phyloP scores from a whole-genome alignment of 1,140 invertebrate genomes.

The Drosophila parabipectinata region DNA sequence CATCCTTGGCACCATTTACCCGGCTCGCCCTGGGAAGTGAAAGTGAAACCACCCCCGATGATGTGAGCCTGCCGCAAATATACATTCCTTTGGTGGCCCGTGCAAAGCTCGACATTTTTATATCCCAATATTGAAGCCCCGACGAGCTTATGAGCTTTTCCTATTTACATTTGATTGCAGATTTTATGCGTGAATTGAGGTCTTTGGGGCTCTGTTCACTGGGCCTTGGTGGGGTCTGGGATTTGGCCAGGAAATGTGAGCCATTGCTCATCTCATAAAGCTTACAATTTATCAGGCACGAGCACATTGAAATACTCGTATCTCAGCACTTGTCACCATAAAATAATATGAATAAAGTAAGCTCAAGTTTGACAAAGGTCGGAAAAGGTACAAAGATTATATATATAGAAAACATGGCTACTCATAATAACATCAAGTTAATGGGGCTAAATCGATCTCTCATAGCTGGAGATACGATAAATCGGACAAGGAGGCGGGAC shows the following conservation, averaged over 20 bases:
- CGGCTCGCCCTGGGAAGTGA: neutral
- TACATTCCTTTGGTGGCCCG: slow-evolving; percentile 30
- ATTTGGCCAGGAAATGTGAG: slow-evolving; percentile 37
- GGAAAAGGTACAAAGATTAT: neutral
- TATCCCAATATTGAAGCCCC: slow-evolving; percentile 37
- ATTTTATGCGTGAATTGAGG: slow-evolving; percentile 64
- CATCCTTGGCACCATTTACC: slow-evolving; percentile 65
- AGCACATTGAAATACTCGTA: slow-evolving; percentile 4
- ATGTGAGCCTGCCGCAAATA: slow-evolving; percentile 35
- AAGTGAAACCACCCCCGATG: slow-evolving; percentile 32
- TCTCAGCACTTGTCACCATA: slow-evolving; percentile 16
- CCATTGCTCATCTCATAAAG: slow-evolving; percentile 42
- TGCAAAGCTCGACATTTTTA: slow-evolving; percentile 63
- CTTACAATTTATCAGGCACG: slow-evolving; percentile 37
- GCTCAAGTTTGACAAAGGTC: neutral
- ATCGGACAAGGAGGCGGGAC: neutral
- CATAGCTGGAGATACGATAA: neutral
- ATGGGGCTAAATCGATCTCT: neutral
- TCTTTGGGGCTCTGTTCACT: slow-evolving; percentile 3
- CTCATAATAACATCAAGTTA: neutral
- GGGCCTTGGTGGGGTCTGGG: neutral
- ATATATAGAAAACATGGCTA: neutral
- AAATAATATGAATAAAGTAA: neutral
- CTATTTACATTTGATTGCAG: slow-evolving; percentile 76
- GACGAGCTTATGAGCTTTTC: slow-evolving; percentile 67